Conservation (phyloP, 2,113 vertebrate genomes). For the Steatornis caripensis region DNA sequence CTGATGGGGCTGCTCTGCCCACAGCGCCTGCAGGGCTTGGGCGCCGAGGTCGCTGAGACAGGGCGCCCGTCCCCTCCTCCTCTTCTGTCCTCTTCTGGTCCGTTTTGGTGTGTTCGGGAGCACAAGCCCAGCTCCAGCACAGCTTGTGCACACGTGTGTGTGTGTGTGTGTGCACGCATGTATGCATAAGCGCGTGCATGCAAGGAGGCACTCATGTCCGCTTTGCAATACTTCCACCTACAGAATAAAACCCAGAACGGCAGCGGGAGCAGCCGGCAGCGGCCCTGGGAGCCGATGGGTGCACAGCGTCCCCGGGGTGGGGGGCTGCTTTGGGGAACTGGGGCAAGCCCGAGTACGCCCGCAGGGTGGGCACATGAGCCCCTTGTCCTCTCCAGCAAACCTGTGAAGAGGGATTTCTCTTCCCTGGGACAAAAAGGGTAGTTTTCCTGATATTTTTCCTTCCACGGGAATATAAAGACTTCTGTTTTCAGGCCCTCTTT, state of each 20-base stretch:
- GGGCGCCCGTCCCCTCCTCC: not conserved
- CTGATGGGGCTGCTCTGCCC: not conserved
- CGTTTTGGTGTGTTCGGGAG: accelerated
- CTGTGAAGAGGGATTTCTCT: not conserved
- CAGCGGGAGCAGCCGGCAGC: not conserved
- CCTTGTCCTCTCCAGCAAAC: not conserved
- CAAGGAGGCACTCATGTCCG: not conserved
- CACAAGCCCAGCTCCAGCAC: not conserved
- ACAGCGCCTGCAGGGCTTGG: no score
- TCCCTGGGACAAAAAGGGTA: not conserved
- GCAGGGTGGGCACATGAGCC: not conserved
- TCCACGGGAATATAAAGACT: not conserved
- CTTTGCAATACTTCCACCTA: constrained; percentile 58
- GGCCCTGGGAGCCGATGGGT: not conserved
- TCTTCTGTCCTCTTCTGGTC: no score
- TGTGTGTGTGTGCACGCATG: not conserved
- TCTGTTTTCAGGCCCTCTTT: not conserved
- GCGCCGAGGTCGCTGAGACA: no score
- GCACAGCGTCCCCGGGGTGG: accelerated
- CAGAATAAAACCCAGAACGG: not conserved
- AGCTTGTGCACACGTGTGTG: no score
- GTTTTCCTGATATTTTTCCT: not conserved
- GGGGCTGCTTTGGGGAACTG: not conserved
- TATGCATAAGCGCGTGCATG: no score
- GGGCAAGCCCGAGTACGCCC: accelerated